Evolutionary conservation across 2,797 vertebrate genomes (phyloP).

Genomic region (Cyclura pinguis): DNA sequence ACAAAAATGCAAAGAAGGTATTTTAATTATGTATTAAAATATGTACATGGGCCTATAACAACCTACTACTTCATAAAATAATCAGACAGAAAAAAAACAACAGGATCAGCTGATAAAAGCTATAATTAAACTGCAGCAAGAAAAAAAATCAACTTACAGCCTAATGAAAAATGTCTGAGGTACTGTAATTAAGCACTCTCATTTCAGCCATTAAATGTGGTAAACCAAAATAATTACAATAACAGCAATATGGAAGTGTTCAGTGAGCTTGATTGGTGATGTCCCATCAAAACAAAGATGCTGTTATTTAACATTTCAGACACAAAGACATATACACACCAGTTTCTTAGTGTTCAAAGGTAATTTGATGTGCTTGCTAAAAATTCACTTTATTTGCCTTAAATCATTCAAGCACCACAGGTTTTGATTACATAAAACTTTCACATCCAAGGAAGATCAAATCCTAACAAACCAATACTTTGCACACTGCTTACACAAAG

Average conservation of each 20-base stretch:
- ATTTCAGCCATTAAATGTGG: neutral
- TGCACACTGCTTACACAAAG: neutral
- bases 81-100: neutral
- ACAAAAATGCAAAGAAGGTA: neutral
- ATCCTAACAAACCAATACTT: neutral
- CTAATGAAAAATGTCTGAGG: neutral
- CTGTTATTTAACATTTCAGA: neutral
- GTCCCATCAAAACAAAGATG: neutral
- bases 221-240: neutral
- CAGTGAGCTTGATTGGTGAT: neutral
- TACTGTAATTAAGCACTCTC: neutral
- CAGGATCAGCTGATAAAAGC: neutral
- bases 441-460: neutral
- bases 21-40: neutral
- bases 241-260: neutral
- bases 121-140: neutral
- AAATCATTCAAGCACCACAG: neutral
- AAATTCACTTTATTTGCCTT: neutral
- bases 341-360: neutral
- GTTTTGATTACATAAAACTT: neutral
- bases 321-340: neutral
- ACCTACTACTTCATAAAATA: neutral
- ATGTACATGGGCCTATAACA: neutral
- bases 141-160: neutral
- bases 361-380: neutral